phyloP scores from a whole-genome alignment of 2,888 invertebrate species.

The Eulithis testata region DNA sequence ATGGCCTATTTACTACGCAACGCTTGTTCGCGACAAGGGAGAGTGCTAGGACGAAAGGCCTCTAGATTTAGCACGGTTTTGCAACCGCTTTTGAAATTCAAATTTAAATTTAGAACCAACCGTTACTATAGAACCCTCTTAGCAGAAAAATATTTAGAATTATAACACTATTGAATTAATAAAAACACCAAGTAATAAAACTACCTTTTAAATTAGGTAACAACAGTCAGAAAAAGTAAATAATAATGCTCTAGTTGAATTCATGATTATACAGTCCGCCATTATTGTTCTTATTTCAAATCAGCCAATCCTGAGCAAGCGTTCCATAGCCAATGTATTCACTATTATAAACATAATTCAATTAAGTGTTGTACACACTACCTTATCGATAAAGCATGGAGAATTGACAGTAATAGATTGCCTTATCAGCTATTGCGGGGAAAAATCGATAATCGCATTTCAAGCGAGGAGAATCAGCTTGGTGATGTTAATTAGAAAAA shows the following conservation, averaged over 20 bases:
- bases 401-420: constrained; percentile 64
- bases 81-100: constrained; percentile 16
- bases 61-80: constrained; percentile 21
- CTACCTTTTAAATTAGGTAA: no score
- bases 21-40: constrained; percentile 19
- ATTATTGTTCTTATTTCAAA: constrained; percentile 66
- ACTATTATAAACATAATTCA: constrained; percentile 76
- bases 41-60: constrained; percentile 20
- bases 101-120: neutral
- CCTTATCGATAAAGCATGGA: constrained; percentile 62
- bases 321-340: constrained; percentile 32
- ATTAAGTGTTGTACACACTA: constrained; percentile 58
- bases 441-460: constrained; percentile 21
- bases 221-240: neutral
- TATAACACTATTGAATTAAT: no score
- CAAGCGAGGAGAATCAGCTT: constrained; percentile 20
- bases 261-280: constrained; percentile 51
- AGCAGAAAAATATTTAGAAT: no score
- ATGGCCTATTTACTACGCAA: constrained; percentile 30
- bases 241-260: constrained; percentile 20
- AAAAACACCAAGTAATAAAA: no score
- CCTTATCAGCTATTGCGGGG: constrained; percentile 50
- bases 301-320: constrained; percentile 59
- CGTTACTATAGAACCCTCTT: no score
- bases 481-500: constrained; percentile 29